Base-by-base conservation (phyloP, 1,140 invertebrate species). In the Stegodyphus mimosarum region DNA sequence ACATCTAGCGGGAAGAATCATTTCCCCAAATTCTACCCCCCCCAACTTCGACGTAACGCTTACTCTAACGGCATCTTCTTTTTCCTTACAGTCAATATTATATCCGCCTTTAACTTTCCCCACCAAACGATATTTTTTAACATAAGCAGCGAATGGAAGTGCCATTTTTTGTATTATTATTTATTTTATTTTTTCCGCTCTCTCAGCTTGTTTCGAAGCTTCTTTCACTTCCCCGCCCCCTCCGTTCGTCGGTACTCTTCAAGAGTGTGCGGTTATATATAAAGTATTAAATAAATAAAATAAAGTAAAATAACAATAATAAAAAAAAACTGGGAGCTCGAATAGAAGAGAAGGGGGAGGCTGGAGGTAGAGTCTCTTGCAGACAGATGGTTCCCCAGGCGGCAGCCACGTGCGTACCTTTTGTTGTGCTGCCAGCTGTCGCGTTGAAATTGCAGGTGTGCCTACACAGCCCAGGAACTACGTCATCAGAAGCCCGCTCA, bases 251-350 rank as follows among this genome's bases (percentile, higher is more conserved):
- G 55, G 60, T 74, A 74, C 72, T 83, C 74, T 50, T 74, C 60
- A 66, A 66, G 63, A 83, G 80, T 72, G 53, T 83, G 80, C 50
- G 80, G 80, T 83, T 83, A 83, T 83, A 83, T 83, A 83, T 83
- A 74, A 83, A 83, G 60, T 83, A 83, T 83, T 83, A 83, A 83
- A 83, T 83, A 83, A 83, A 83, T 83, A 83, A 83, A 83, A 66
- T 74, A 80, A 69, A 69, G 50, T 49, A 50, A 52, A 78, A 51
- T 72, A 72, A 13, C 5, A 75, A 75, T 33, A 69, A 79, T 60
- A 60, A 64, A 73, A 60, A 64, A 73, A 74, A 66, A 48, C 17
- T 15, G 80, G 60, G 80, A 60, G 33, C 3, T 33, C 33, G 33
- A 33, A 33, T 33, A 33, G 33, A 33, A 71, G 71, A 52, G 60